Evolutionary conservation across 1,140 invertebrate species (phyloP), one percentile per base, ranked within the genome.

Genomic region (Drosophila kanapiae): DNA sequence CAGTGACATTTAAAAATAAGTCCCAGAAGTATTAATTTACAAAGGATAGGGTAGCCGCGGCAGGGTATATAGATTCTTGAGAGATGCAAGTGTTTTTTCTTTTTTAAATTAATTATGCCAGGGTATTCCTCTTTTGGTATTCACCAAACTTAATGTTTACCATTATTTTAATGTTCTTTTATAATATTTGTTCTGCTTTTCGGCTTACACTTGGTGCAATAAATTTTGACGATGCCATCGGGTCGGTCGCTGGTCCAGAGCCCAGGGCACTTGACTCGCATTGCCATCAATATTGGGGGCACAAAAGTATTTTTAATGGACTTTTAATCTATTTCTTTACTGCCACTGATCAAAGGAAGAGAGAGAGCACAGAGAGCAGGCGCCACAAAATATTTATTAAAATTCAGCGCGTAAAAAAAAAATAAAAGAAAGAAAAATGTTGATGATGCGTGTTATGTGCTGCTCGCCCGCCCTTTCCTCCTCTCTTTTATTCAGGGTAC

Each of bases 241-340:
- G 43, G 53, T 27, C 49, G 49, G 43, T 4, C 37, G 23, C 33
- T 37, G 47, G 33, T 70, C 69, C 60, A 60, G 16, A 51, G 75
- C 67, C 65, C 29, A 59, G 43, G 68, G 67, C 71, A 76, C 51
- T 82, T 70, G 54, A 72, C 72, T 69, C 63, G 45, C 79, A 78
- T 65, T 84, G 72, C 48, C 80, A 77, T 83, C 82, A 74, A 88
- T 88, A 75, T 87, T 18, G 48, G 23, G 23, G 68, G 72, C 77
- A 71, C 47, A 57, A 88, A 80, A 67, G 68, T 80, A 80, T 80
- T 88, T 88, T 88, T 88, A 71, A 87, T 88, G 85, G 84, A 78
- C 85, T 84, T 87, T 87, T 84, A 87, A 87, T 88, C 84, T 88
- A 81, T 90, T 87, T 84, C 61, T 79, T 84, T 80, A 62, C 59